Evolutionary conservation across 2,797 vertebrate species (phyloP).

Genomic region (Chelmon rostratus): DNA sequence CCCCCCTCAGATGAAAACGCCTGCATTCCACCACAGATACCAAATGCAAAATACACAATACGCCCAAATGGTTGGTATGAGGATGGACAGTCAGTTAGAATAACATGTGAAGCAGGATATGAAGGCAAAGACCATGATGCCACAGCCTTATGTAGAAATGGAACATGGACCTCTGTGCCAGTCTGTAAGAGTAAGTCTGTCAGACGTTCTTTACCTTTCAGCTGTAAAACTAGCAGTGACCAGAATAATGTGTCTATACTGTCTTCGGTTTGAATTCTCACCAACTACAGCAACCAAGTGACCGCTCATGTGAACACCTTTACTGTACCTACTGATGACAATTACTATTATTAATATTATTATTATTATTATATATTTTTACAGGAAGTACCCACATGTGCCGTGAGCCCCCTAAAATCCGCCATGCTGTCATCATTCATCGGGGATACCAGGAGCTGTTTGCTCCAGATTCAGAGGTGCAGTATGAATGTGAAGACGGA

Average conservation of each 20-base stretch:
- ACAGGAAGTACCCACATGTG: conserved; percentile 13
- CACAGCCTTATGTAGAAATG: neutral
- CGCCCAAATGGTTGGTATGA: neutral
- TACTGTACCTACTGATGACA: neutral
- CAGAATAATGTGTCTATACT: neutral
- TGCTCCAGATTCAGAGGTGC: fast-evolving
- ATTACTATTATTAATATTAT: too few relatives aligned
- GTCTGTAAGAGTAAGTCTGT: conserved; percentile 11
- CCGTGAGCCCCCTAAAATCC: conserved; percentile 30
- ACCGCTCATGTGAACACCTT: neutral
- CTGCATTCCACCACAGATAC: neutral
- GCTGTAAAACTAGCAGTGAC: neutral
- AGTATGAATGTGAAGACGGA: conserved; percentile 59
- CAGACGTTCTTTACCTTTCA: neutral
- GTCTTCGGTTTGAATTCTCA: neutral
- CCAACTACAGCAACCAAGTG: neutral
- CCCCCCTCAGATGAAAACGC: neutral
- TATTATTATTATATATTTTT: neutral
- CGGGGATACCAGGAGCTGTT: conserved; percentile 41
- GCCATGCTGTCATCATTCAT: conserved; percentile 45
- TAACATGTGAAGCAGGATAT: neutral
- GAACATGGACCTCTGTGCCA: neutral
- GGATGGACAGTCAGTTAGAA: neutral
- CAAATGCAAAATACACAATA: neutral
- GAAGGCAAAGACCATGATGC: neutral